Percentiles rank a stretch among this genome's conserved stretches.
Evolutionary conservation across 2,797 vertebrate species (phyloP).

Genomic region (Crypturellus tataupa): DNA sequence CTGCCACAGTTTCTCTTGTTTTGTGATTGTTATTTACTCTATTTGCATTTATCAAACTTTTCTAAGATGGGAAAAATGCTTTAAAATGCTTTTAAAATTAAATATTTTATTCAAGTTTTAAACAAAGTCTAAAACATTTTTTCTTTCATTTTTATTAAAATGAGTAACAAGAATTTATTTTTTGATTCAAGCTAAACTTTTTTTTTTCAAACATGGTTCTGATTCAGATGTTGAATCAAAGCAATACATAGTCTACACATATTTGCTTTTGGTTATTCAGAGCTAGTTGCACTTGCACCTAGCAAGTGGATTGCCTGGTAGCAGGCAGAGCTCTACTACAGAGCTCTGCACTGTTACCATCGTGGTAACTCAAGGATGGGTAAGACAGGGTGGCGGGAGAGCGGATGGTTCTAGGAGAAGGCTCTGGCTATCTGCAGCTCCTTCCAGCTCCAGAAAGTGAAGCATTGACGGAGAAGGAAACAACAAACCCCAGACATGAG

Average conservation of each 20-base stretch:
- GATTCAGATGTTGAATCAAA: not conserved
- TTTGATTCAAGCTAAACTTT: not conserved
- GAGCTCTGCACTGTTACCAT: not conserved
- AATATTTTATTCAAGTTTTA: not conserved
- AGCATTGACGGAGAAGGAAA: not conserved
- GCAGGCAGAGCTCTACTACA: not conserved
- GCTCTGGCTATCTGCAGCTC: not conserved
- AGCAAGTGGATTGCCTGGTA: not conserved
- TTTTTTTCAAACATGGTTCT: not conserved
- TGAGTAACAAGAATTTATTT: not conserved
- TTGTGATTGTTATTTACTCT: not conserved
- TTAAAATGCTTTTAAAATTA: not conserved
- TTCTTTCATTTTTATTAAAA: not conserved
- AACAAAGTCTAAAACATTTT: too few species aligned
- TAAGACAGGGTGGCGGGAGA: not conserved
- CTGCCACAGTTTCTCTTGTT: too few species aligned
- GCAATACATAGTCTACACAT: not conserved
- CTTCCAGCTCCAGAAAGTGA: not conserved
- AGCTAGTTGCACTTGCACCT: not conserved
- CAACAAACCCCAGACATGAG: rapidly evolving
- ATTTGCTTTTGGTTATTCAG: not conserved
- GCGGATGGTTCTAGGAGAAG: not conserved
- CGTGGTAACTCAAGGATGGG: not conserved
- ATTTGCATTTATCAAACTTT: not conserved
- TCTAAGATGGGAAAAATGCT: not conserved